A percentile compares a stretch with the other conserved stretches of the same genome.
phyloP scores from a whole-genome alignment of 2,113 vertebrate genomes.

The Nipponia nippon region DNA sequence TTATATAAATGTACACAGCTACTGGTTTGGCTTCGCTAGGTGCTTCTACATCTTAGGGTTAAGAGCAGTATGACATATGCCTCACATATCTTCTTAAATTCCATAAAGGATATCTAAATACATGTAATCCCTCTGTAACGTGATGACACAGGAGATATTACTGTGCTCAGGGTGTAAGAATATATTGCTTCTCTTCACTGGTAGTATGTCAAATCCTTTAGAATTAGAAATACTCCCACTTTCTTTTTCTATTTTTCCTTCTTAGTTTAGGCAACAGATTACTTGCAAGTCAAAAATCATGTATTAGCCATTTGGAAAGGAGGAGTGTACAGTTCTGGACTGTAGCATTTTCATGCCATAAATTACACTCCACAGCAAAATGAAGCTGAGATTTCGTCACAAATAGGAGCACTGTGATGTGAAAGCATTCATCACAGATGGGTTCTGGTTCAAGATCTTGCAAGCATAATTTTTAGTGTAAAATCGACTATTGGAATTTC shows the following conservation, averaged over 20 bases:
- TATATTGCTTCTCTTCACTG: background rate
- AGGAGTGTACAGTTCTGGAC: background rate
- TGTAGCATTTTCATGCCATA: background rate
- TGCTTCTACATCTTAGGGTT: background rate
- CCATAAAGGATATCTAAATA: background rate
- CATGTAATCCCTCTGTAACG: background rate
- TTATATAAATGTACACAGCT: background rate
- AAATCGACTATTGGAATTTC: background rate
- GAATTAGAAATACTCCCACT: background rate
- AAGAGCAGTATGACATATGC: background rate
- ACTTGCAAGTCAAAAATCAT: background rate
- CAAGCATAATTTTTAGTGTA: background rate
- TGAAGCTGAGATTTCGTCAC: conserved; percentile 4
- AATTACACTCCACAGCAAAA: background rate
- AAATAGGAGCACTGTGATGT: background rate
- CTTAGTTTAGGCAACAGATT: background rate
- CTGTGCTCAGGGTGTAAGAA: background rate
- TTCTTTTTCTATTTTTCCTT: background rate
- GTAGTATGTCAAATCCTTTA: conserved; percentile 4
- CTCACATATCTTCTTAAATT: background rate
- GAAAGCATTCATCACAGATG: background rate
- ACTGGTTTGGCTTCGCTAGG: background rate
- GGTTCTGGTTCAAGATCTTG: background rate
- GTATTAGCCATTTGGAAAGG: background rate
- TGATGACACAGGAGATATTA: conserved; percentile 5